Evolutionary conservation across 2,888 invertebrate genomes (phyloP).

Genomic region (Eumacrocentrus americanus): DNA sequence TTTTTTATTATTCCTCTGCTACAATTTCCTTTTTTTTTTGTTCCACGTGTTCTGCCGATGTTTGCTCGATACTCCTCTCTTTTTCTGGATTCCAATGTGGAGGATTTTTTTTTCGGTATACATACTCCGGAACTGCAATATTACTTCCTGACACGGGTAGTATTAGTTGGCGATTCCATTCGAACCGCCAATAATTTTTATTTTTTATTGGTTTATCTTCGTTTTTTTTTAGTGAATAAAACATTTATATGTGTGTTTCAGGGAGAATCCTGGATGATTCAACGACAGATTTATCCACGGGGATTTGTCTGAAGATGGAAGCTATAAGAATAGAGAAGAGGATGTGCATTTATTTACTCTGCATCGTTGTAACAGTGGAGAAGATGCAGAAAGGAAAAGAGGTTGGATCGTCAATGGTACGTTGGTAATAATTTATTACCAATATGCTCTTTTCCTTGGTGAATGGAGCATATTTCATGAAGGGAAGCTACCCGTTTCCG

Average conservation of each 20-base stretch:
- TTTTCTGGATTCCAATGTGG: constrained; percentile 6
- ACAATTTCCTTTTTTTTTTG: neutral
- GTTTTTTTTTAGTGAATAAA: neutral
- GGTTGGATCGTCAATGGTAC: constrained; percentile 22
- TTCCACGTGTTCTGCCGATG: neutral
- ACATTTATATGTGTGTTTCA: neutral
- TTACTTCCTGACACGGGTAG: neutral
- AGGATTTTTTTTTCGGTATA: too few relatives aligned
- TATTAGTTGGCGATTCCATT: neutral
- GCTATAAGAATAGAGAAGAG: neutral
- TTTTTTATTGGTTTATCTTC: neutral
- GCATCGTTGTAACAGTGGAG: neutral
- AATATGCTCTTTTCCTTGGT: constrained; percentile 22
- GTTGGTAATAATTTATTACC: constrained; percentile 29
- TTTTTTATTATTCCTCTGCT: neutral
- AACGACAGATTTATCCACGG: neutral
- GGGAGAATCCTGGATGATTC: neutral
- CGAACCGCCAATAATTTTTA: neutral
- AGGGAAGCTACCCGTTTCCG: constrained; percentile 24
- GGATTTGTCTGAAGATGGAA: neutral
- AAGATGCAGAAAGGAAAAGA: constrained; percentile 13
- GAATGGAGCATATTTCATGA: constrained; percentile 27
- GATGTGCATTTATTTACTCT: neutral
- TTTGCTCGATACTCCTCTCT: neutral
- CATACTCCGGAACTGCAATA: neutral